Evolutionary conservation across 1,140 invertebrate genomes (phyloP), one percentile per base, ranked within the genome.

Genomic region (Drosophila ohnishii): DNA sequence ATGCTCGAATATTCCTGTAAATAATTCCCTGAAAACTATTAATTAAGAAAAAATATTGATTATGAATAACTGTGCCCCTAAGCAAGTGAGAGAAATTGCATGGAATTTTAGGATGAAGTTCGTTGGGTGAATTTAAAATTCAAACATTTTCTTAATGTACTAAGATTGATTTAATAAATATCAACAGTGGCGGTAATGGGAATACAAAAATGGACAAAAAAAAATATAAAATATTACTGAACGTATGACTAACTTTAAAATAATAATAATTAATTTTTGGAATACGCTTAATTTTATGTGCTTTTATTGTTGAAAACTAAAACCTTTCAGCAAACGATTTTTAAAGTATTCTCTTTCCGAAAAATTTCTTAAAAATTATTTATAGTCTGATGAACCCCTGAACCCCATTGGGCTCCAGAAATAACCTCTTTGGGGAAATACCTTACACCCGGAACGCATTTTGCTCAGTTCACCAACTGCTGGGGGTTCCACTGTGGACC

Each of bases 401-500:
- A 63, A 42, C 22, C 44, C 25, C 25, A n/a, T n/a, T 47, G 45
- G 22, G 22, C 9, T 13, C 35, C 32, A 53, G 37, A 66, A 58
- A 44, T 11, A 62, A 35, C 60, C 66, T 55, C 39, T 44, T 61
- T 40, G 35, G 65, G 37, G 28, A 51, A 75, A 66, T 75, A 75
- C 73, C 61, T 70, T 77, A 34, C 42, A 40, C 61, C 16, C 61
- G 30, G 34, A 58, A 65, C 14, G 13, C 11, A 30, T 14, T 30
- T 39, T 22, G 53, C 48, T 69, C 76, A 80, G 71, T 83, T 87
- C 32, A 70, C 78, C 73, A 83, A 48, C 74, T 87, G 80, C 70
- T 87, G 87, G 34, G 75, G 53, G 34, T 73, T 69, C 83, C 80
- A 83, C 51, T 90, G 86, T 61, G 47, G 76, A 55, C 45, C 69